A percentile compares a stretch with the other conserved stretches of the same genome.
Evolutionary conservation across 2,797 vertebrate species (phyloP).

Genomic region (Tarsius wallacei): DNA sequence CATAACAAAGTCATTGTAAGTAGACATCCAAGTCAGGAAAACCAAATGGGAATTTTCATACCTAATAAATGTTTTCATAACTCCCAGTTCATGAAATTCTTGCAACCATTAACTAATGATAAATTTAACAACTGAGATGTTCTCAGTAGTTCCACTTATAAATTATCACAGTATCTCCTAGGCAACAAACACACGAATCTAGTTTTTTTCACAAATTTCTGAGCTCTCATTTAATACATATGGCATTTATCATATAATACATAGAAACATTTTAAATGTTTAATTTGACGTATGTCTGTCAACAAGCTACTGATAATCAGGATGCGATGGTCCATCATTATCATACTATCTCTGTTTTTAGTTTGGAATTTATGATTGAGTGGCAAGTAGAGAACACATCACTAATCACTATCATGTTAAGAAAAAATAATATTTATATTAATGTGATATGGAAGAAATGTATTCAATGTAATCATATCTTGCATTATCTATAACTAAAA

Average conservation of each 20-base stretch:
- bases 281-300: conserved; percentile 11
- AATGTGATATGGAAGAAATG: background rate
- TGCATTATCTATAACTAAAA: background rate
- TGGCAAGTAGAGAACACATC: background rate
- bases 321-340: background rate
- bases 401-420: background rate
- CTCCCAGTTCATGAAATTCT: background rate
- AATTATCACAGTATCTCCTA: background rate
- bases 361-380: background rate
- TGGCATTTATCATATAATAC: background rate
- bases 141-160: background rate
- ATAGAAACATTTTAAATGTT: conserved; percentile 20
- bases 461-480: background rate
- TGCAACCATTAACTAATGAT: conserved; percentile 30
- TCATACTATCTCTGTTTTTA: background rate
- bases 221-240: background rate
- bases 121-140: background rate
- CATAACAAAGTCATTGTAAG: background rate
- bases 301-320: background rate
- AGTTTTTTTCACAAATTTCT: background rate
- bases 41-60: background rate
- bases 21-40: background rate
- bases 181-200: too few species aligned
- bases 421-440: background rate
- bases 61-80: conserved; percentile 1